Evolutionary conservation across 2,113 vertebrate genomes (phyloP).

Genomic region (Podarcis raffonei): DNA sequence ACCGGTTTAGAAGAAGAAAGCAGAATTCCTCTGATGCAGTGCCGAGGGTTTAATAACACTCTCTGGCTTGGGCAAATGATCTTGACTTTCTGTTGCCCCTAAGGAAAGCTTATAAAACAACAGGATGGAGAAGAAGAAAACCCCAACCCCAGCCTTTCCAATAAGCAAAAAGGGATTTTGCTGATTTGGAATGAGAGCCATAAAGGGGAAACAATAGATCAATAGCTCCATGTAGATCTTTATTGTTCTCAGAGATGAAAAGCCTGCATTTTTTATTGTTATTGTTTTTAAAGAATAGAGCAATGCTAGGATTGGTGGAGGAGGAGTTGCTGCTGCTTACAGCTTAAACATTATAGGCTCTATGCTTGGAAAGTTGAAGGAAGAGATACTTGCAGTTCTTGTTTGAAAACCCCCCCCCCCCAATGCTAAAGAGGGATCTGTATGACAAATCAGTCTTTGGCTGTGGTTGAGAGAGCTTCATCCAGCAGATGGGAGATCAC

Average conservation of each 20-base stretch:
- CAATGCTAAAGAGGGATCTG: background rate
- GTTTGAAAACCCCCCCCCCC: background rate
- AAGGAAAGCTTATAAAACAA: background rate
- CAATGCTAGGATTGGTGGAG: background rate
- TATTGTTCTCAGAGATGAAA: background rate
- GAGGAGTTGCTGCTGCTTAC: background rate
- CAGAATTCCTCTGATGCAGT: background rate
- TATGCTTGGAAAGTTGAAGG: background rate
- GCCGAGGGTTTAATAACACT: background rate
- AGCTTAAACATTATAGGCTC: background rate
- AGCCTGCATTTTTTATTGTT: background rate
- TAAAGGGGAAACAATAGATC: background rate
- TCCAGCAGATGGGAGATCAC: background rate
- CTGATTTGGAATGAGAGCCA: constrained; percentile 5
- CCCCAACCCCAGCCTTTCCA: background rate
- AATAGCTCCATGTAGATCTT: background rate
- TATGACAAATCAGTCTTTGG: background rate
- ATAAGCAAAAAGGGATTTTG: background rate
- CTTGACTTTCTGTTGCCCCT: background rate
- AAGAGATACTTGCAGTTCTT: background rate
- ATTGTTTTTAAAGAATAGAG: too few relatives aligned
- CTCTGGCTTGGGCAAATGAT: background rate
- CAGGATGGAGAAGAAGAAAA: background rate
- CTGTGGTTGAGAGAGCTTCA: background rate
- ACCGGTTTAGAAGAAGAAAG: background rate